Base-by-base conservation (phyloP, 2,888 invertebrate species). In the Orgyia antiqua region DNA sequence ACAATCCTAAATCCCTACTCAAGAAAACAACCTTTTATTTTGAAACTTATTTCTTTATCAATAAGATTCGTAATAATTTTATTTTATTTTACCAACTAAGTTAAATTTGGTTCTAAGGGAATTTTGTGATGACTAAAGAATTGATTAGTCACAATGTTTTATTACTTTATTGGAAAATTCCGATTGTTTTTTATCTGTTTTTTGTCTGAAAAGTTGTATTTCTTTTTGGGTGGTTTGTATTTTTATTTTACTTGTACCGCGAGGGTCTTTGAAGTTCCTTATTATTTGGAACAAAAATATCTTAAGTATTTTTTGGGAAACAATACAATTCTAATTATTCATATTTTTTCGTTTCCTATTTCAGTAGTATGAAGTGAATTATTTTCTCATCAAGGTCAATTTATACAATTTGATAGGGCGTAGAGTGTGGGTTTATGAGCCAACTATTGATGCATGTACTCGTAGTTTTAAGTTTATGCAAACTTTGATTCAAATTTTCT, bases 71-170 rank as follows among this genome's bases (percentile, higher is more conserved):
- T 0, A 11, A 3, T 30, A 15, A 27, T 28, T 27, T 0, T 4
- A 5, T 8, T 12, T 24, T 28, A 26, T 37, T 25, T 12, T 3
- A 7, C 4, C 7, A 24, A 31, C 12, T 34, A 36, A 29, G 10
- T 33, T 27, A 34, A 45, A 27, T 27, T 47, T 36, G 42, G 31
- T 36, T 19, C 7, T 15, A 12, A 48, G 46, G 45, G 44, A 45
- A 47, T 50, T 56, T 59, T 58, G 58, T 61, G 63, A 68, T 59
- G 62, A 55, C 51, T 51, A 51, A 51, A 46, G 49, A 72, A 74
- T 73, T 70, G 68, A 74, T 73, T 72, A 58, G 64, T 57, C 51
- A 58, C 62, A 58, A 56, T 54, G 52, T 59, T 62, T 58, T 61
- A 53, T 55, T 52, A 45, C 52, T 61, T 60, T 57, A 52, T 53